phyloP scores from a whole-genome alignment of 1,140 invertebrate genomes.

The Orchestia grillus region DNA sequence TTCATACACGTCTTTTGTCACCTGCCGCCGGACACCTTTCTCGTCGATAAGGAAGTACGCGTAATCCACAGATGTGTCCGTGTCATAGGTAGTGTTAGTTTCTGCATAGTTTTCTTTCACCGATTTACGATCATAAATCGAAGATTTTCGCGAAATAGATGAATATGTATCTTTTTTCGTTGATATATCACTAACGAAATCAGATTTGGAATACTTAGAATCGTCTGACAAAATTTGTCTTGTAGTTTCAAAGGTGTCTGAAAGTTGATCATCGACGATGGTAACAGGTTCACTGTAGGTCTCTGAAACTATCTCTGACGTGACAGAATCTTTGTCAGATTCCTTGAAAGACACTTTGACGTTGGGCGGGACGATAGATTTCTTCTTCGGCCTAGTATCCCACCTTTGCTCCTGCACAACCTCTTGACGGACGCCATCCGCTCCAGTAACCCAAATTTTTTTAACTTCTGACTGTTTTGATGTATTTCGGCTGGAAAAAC shows the following conservation, averaged over 20 bases:
- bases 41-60: conserved; percentile 19
- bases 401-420: neutral
- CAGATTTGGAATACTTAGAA: neutral
- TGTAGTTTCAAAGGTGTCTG: neutral
- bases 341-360: conserved; percentile 23
- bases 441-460: conserved; percentile 25
- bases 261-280: neutral
- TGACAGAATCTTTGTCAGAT: neutral
- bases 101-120: neutral
- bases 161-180: conserved; percentile 1
- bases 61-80: conserved; percentile 20
- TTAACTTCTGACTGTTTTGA: neutral
- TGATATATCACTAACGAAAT: neutral
- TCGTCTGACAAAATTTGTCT: neutral
- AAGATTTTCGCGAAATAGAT: neutral
- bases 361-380: neutral
- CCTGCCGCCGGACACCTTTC: neutral
- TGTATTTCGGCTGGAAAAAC: neutral
- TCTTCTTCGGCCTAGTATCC: neutral
- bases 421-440: conserved; percentile 10
- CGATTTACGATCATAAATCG: conserved; percentile 27
- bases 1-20: conserved; percentile 39
- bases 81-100: neutral
- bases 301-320: neutral
- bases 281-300: neutral